Base-by-base conservation (phyloP, 2,888 invertebrate species). In the Pachliopta kotzebuea region DNA sequence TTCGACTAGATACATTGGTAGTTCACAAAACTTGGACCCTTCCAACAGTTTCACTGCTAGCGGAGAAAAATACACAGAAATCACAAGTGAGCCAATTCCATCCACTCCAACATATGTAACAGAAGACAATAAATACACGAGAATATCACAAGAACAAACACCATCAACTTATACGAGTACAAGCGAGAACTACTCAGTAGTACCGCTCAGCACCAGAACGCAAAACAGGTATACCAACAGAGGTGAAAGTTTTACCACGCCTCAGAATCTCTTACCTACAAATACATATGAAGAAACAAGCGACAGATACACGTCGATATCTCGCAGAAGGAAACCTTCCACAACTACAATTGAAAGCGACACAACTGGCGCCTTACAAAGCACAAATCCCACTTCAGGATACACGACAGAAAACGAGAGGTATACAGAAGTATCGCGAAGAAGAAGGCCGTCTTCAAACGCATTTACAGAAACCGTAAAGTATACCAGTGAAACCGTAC, bases 311-410 rank as follows among this genome's bases (percentile, higher is more conserved):
- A 55, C 61, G 4, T 49, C 61, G 2, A 55, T 65, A 31, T 62
- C 65, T 24, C 57, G 65, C 45, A 65, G 58, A 62, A 65, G 65
- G 21, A 62, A 62, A 55, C 65, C 65, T 37, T 65, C 65, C 2
- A 65, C 60, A 3, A 61, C 61, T 9, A 58, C 61, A 7, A 31
- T 37, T 8, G 62, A 65, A 49, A 58, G 26, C 26, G 65, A 55
- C 21, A 62, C 57, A 8, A 65, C 55, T 0, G 60, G 29, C 1
- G 20, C 65, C 2, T 24, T 42, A 49, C 57, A 55, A 54, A 59
- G 14, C 14, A 1, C 50, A 23, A 58, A 29, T 55, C 61, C 65
- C 4, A 65, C 65, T 17, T 20, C 21, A 21, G 49, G 23, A 21
- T 63, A 58, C 20, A 55, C 63, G 20, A 42, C 29, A 9, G 52